Percentiles rank a stretch among this genome's conserved stretches.
Evolutionary conservation across 2,888 invertebrate genomes (phyloP).

Genomic region (Rotaria macrura): DNA sequence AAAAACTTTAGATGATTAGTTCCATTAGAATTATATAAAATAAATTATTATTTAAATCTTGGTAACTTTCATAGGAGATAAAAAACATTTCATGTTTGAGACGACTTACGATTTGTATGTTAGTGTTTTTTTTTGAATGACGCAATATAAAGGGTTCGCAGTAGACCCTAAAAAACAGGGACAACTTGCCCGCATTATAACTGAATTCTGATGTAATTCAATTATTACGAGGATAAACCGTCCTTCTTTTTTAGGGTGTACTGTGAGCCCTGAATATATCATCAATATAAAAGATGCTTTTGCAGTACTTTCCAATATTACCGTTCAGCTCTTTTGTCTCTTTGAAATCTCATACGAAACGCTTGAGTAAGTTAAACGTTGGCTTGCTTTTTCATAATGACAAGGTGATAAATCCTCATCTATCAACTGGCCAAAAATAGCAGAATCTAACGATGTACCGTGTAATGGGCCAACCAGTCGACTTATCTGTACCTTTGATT

Average conservation of each 20-base stretch:
- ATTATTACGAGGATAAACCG: not conserved
- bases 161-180: no score
- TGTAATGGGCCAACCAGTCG: not conserved
- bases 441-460: not conserved
- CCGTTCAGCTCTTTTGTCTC: not conserved
- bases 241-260: not conserved
- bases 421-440: not conserved
- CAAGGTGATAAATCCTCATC: not conserved
- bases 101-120: no score
- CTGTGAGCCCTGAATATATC: not conserved
- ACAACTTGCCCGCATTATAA: no score
- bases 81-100: no score
- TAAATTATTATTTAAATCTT: no score
- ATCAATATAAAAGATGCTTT: not conserved
- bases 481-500: not conserved
- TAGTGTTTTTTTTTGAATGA: no score
- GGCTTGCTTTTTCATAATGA: not conserved
- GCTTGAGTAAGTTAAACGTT: not conserved
- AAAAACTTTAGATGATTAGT: no score
- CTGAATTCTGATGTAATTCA: no score
- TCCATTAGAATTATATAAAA: no score
- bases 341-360: not conserved
- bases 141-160: no score
- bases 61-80: no score
- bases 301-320: not conserved